These are phyloP conservation scores for Heterodera schachtii DNA, from an alignment of 1,140 invertebrate species.

Conservation along the genomic window DNA sequence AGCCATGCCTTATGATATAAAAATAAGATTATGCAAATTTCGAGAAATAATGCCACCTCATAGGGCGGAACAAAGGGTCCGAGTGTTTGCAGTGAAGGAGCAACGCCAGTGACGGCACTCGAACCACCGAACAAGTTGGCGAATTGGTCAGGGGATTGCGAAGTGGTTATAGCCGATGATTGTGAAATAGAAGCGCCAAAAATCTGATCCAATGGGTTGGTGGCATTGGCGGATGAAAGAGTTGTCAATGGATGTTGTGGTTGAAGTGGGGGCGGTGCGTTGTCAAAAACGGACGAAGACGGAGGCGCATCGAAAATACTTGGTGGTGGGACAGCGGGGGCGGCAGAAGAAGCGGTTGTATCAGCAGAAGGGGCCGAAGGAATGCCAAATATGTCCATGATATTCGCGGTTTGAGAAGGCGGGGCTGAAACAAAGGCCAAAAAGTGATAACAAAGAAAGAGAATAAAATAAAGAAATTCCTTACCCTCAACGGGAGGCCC, in stretches of 20 bases:
- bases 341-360: background rate
- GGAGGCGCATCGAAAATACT: background rate
- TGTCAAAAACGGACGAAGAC: background rate
- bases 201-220: background rate
- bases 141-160: background rate
- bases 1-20: slow-evolving; percentile 50
- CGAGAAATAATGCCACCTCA: slow-evolving; percentile 65
- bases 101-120: slow-evolving; percentile 2
- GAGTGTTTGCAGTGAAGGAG: slow-evolving; percentile 31
- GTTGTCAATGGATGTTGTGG: background rate
- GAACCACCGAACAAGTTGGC: slow-evolving; percentile 18
- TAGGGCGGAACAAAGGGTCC: slow-evolving; percentile 43
- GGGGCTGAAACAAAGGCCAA: background rate
- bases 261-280: background rate
- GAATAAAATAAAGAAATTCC: background rate
- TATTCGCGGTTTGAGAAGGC: background rate
- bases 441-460: background rate
- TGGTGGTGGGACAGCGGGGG: too few relatives aligned
- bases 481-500: slow-evolving; percentile 71
- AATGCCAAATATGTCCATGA: slow-evolving; percentile 18
- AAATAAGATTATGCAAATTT: background rate
- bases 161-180: background rate
- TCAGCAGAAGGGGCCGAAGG: background rate
- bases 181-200: background rate
- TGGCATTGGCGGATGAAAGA: background rate